phyloP scores from a whole-genome alignment of 2,113 vertebrate species.

The Carettochelys insculpta region DNA sequence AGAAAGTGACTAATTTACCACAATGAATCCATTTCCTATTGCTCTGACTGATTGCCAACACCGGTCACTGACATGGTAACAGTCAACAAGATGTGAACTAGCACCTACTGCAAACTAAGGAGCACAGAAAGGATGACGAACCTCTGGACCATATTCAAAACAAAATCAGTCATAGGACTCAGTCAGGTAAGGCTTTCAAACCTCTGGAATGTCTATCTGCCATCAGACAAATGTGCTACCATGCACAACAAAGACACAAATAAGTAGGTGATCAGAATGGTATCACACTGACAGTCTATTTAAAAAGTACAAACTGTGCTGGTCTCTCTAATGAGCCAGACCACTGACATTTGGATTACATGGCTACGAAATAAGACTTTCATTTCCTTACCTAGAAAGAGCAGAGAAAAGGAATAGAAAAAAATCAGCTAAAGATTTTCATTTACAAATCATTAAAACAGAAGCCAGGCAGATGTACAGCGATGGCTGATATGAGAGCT shows the following conservation, averaged over 20 bases:
- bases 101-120: conserved; percentile 72
- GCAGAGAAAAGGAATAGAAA: conserved; percentile 56
- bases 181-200: not conserved
- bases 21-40: conserved; percentile 53
- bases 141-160: conserved; percentile 55
- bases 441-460: conserved; percentile 12
- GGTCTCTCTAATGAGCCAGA: conserved; percentile 76
- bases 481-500: not conserved
- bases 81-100: conserved; percentile 64
- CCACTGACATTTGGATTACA: conserved; percentile 70
- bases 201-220: not conserved
- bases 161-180: not conserved
- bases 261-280: conserved; percentile 30
- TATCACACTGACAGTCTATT: not conserved
- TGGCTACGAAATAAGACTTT: conserved; percentile 74
- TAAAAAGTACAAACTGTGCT: not conserved
- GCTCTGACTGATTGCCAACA: conserved; percentile 64
- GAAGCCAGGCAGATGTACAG: conserved; percentile 20
- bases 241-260: conserved; percentile 36
- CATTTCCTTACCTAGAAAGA: conserved; percentile 72
- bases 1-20: conserved; percentile 44
- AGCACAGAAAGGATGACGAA: conserved; percentile 57
- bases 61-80: conserved; percentile 18
- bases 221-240: not conserved
- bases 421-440: conserved; percentile 25